Evolutionary conservation across 2,113 vertebrate genomes (phyloP).

Genomic region (Laticauda colubrina): DNA sequence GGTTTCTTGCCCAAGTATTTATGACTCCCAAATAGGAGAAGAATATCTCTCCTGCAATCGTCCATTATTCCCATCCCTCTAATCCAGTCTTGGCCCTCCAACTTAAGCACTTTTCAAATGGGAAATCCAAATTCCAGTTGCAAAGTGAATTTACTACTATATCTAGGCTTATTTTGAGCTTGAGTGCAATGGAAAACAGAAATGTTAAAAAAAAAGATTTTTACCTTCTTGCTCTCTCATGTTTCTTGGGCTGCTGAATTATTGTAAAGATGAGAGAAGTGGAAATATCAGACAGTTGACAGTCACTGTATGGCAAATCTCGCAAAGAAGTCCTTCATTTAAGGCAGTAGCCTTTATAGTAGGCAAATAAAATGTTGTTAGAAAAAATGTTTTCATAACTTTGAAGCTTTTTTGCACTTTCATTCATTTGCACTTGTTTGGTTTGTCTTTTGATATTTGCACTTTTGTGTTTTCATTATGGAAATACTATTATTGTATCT

Average conservation of each 20-base stretch:
- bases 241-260: neutral
- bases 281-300: neutral
- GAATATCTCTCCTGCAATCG: rapidly evolving
- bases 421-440: constrained; percentile 66
- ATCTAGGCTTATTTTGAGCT: neutral
- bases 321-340: neutral
- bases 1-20: neutral
- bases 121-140: neutral
- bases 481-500: constrained; percentile 59
- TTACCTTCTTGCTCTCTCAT: constrained; percentile 12
- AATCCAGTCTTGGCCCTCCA: neutral
- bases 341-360: rapidly evolving
- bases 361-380: constrained; percentile 16
- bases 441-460: constrained; percentile 51
- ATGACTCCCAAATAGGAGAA: neutral
- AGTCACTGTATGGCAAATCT: neutral
- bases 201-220: neutral
- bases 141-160: neutral
- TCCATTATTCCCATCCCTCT: neutral
- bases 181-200: constrained; percentile 10
- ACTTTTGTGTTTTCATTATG: constrained; percentile 57
- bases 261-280: neutral
- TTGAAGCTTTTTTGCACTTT: constrained; percentile 71
- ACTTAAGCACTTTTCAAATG: constrained; percentile 35
- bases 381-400: constrained; percentile 32